phyloP scores from a whole-genome alignment of 1,140 invertebrate species.

The Drosophila tani region DNA sequence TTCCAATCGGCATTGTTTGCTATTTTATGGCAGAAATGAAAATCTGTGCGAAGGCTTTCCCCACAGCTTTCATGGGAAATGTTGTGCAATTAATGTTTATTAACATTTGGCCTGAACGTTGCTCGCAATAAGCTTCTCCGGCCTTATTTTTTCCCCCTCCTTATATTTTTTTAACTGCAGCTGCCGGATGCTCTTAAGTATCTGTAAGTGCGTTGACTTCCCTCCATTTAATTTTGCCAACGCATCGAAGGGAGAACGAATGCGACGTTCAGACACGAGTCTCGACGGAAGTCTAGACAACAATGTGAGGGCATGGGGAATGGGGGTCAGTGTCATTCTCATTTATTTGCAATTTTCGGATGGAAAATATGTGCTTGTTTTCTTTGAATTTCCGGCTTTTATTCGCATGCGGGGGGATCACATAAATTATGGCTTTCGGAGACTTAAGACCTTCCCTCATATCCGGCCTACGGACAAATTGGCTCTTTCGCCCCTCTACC shows the following conservation, averaged over 20 bases:
- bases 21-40: conserved; percentile 36
- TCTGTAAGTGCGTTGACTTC: conserved; percentile 63
- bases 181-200: conserved; percentile 72
- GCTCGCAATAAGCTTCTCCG: conserved; percentile 8
- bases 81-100: conserved; percentile 77
- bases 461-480: conserved; percentile 52
- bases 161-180: conserved; percentile 27
- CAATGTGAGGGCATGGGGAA: neutral
- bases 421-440: conserved; percentile 50
- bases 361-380: conserved; percentile 71
- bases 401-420: conserved; percentile 42
- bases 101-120: conserved; percentile 58
- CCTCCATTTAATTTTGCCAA: conserved; percentile 22
- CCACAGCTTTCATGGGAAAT: conserved; percentile 37
- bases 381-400: conserved; percentile 75
- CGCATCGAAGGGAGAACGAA: conserved; percentile 29
- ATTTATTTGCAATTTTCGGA: conserved; percentile 72
- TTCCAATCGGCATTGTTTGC: conserved; percentile 23
- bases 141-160: neutral
- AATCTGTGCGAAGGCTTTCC: conserved; percentile 20
- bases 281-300: conserved; percentile 80
- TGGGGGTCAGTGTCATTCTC: conserved; percentile 38
- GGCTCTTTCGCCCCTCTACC: conserved; percentile 12
- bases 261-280: conserved; percentile 61
- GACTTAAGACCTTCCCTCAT: conserved; percentile 43